Conservation (phyloP, 1,140 invertebrate species). For the Nephotettix cincticeps region DNA sequence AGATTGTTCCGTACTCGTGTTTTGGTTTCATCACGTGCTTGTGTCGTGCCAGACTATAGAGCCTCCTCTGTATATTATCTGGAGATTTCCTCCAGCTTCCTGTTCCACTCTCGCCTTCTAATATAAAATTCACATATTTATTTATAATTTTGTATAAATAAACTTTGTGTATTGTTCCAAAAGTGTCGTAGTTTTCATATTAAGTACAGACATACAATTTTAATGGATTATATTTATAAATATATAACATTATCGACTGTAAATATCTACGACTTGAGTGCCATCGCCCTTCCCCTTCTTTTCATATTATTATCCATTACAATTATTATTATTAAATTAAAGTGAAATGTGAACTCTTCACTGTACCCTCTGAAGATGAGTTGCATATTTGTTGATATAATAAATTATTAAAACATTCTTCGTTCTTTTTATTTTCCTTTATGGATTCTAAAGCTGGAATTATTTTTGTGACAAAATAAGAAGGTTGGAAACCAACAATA, state of each 20-base stretch:
- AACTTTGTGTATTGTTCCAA: conserved; percentile 25
- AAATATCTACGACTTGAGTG: conserved; percentile 30
- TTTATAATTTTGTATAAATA: conserved; percentile 21
- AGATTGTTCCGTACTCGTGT: background rate
- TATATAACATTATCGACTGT: conserved; percentile 17
- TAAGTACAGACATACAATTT: background rate
- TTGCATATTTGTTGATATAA: conserved; percentile 39
- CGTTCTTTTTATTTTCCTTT: no score
- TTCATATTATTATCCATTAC: conserved; percentile 35
- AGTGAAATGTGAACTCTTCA: conserved; percentile 33
- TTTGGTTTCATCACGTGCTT: background rate
- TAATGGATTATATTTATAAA: conserved; percentile 24
- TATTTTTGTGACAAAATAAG: no score
- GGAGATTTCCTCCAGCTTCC: background rate
- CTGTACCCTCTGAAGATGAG: conserved; percentile 36
- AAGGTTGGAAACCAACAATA: no score
- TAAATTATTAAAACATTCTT: conserved; percentile 34
- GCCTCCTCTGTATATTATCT: background rate
- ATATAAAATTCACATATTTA: background rate
- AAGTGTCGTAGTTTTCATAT: conserved; percentile 25
- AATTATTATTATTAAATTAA: conserved; percentile 33
- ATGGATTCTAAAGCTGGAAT: no score
- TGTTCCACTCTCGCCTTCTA: conserved; percentile 9
- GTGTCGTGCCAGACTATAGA: background rate
- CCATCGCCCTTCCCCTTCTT: conserved; percentile 28